Base-by-base conservation (phyloP, 2,888 invertebrate species). In the Selenia dentaria region DNA sequence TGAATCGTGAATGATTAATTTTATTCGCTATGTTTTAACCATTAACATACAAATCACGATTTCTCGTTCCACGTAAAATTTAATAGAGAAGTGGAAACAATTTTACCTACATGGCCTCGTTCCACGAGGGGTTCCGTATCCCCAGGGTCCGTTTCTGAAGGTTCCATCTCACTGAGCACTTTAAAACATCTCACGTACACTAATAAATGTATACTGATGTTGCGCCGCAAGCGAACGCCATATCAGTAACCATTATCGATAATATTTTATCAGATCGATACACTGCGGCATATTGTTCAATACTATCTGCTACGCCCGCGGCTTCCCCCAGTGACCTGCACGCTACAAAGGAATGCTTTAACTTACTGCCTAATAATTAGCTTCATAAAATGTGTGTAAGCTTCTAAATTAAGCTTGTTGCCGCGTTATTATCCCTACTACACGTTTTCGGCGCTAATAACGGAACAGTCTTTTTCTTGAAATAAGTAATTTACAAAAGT, bases 41-140 rank as follows among this genome's bases (percentile, higher is more conserved):
- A 6, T 26, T 4, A 13, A 22, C 8, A 22, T 6, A 22, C 22
- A 22, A 8, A 8, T 22, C 22, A 22, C 22, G 22, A 22, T 1
- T 22, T 22, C 8, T 2, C 8, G 22, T 22, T 2, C 1, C 6
- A 6, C 6, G 4, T 12, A 2, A 27, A 27, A 6, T 12, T n/a
- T 9, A 2, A 22, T 8, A 2, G n/a, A 14, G 1, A 14, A 22
- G 2, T 28, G 8, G 11, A n/a, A 8, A 8, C 1, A 14, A 3
- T 54, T 65, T 76, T 79, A 79, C 80, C 78, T 72, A 81, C 75
- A 74, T 74, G 54, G 13, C 55, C 62, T 29, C 43, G 39, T 42
- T 42, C 45, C 16, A 79, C 57, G 8, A 83, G 62, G 2, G 76
- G 73, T 40, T 70, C 73, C 0, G 57, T 67, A 14, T 80, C 79